Percentiles rank a stretch among this genome's conserved stretches.
These are phyloP conservation scores for Drosophila nigricruria DNA, from an alignment of 2,888 invertebrate species.

Conservation along the genomic window DNA sequence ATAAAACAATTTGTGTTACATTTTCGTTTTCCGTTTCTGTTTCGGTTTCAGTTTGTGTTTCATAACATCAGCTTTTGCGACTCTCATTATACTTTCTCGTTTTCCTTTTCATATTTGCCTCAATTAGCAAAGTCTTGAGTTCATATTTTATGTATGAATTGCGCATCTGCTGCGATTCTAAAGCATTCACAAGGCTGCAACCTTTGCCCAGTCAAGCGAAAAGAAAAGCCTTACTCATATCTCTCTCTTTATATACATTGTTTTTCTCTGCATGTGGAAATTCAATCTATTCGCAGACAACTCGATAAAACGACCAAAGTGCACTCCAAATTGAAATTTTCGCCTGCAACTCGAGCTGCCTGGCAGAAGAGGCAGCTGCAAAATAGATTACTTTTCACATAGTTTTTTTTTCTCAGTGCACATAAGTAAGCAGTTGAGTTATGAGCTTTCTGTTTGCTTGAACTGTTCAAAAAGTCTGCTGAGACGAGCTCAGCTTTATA, in stretches of 20 bases:
- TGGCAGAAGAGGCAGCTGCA: constrained; percentile 26
- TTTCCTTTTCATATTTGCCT: constrained; percentile 61
- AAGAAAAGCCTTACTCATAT: neutral
- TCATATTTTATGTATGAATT: constrained; percentile 32
- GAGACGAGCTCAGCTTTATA: constrained; percentile 19
- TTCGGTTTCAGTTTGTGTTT: constrained; percentile 17
- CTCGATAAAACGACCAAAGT: constrained; percentile 46
- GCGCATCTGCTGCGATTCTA: constrained; percentile 8
- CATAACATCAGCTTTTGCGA: constrained; percentile 45
- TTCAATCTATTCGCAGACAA: constrained; percentile 52
- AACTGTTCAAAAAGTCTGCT: constrained; percentile 31
- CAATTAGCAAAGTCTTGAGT: constrained; percentile 56
- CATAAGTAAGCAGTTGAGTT: constrained; percentile 29
- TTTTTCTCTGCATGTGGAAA: constrained; percentile 25
- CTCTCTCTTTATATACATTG: neutral
- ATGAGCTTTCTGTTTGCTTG: constrained; percentile 11
- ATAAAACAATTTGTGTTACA: constrained; percentile 42
- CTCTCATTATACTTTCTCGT: constrained; percentile 33
- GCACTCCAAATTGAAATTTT: constrained; percentile 40
- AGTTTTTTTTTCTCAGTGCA: constrained; percentile 1
- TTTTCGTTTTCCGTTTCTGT: constrained; percentile 15
- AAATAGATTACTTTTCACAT: constrained; percentile 18
- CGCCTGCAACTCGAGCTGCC: constrained; percentile 40
- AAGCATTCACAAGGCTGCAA: neutral
- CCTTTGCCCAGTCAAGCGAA: neutral